These are phyloP conservation scores for Pyrrhia umbra DNA, from an alignment of 2,888 invertebrate genomes.

Conservation along the genomic window DNA sequence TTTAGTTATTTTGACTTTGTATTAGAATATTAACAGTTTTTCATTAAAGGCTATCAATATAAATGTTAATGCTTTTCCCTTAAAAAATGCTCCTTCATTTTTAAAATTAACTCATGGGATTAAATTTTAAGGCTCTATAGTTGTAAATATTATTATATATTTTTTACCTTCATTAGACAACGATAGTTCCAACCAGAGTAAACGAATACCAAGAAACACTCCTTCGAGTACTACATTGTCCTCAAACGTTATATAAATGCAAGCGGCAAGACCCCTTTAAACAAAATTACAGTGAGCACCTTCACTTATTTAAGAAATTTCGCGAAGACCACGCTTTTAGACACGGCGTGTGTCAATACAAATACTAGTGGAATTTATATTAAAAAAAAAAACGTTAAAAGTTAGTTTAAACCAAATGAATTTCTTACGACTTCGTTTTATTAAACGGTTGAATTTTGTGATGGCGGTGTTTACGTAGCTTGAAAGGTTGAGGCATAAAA, in stretches of 20 bases:
- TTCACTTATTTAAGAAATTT: constrained; percentile 60
- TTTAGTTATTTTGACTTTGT: too few relatives aligned
- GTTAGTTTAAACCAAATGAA: constrained; percentile 40
- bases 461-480: constrained; percentile 40
- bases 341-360: constrained; percentile 52
- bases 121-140: too few relatives aligned
- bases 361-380: constrained; percentile 47
- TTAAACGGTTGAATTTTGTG: constrained; percentile 40
- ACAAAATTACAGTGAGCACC: constrained; percentile 55
- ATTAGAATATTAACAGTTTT: too few relatives aligned
- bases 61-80: too few relatives aligned
- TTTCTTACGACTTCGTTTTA: constrained; percentile 41
- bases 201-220: too few relatives aligned
- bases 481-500: constrained; percentile 37
- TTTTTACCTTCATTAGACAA: too few relatives aligned
- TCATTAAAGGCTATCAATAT: too few relatives aligned
- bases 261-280: constrained; percentile 24
- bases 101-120: too few relatives aligned
- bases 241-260: not conserved
- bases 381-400: constrained; percentile 43
- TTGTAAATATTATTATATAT: too few relatives aligned
- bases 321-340: constrained; percentile 45
- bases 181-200: not conserved
- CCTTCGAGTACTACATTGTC: not conserved
- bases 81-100: too few relatives aligned